Base-by-base conservation (phyloP, 2,888 invertebrate species). In the Eumerus sabulonum region DNA sequence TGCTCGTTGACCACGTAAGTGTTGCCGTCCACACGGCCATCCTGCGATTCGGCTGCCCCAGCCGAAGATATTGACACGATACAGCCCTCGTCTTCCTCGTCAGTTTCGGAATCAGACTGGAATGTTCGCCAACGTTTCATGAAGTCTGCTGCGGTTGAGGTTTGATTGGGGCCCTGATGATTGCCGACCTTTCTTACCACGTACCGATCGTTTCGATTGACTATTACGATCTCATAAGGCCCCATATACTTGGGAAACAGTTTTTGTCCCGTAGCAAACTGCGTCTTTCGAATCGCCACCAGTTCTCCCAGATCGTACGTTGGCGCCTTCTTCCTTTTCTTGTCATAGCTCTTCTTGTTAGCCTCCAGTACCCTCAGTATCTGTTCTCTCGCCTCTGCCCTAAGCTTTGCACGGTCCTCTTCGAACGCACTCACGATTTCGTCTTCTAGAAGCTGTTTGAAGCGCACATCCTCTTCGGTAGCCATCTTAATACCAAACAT, bases 321-420 rank as follows among this genome's bases (percentile, higher is more conserved):
- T n/a, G n/a, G n/a, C n/a, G n/a, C n/a, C n/a, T 35, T 36, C 57
- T 38, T 48, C 47, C 19, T 76, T 51, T 44, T 73, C 70, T 27
- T 60, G 47, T 54, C 73, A 76, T 36, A 62, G n/a, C n/a, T n/a
- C n/a, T n/a, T n/a, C n/a, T 44, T 57, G 68, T 40, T 9, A 11
- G 12, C 44, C 76, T 83, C n/a, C n/a, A n/a, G n/a, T n/a, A n/a
- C n/a, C n/a, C n/a, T n/a, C n/a, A n/a, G n/a, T n/a, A n/a, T n/a
- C 71, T 85, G 83, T 35, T 83, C 76, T 66, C 45, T 53, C 9
- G 71, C 82, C 27, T 54, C 36, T 38, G 44, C 40, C 17, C 71
- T 63, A 13, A 62, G 13, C 19, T 68, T 35, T n/a, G 67, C 50
- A 51, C 71, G 42, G 1, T 73, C 51, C 11, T 71, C 51, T 36